Conservation (phyloP, 2,113 vertebrate species). For the Heterochromis multidens region DNA sequence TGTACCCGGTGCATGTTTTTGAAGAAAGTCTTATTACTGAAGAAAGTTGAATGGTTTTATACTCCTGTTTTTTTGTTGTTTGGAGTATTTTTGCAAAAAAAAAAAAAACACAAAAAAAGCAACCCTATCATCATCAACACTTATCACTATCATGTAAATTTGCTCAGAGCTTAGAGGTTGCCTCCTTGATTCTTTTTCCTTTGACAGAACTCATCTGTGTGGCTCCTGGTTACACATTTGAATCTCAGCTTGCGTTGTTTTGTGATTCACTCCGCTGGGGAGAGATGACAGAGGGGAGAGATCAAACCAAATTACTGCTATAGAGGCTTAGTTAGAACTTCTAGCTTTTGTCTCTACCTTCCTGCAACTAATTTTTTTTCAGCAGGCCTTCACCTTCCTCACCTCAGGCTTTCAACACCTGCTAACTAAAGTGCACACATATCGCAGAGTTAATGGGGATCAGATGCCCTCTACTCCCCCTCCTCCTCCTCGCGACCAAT, state of each 20-base stretch:
- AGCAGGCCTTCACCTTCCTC: slow-evolving; percentile 12
- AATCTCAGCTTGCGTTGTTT: not conserved
- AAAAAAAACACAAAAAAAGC: too few relatives aligned
- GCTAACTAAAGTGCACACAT: slow-evolving; percentile 1
- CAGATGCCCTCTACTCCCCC: not conserved
- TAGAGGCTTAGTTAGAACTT: not conserved
- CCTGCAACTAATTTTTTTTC: not conserved
- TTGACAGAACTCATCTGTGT: not conserved
- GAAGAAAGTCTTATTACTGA: too few relatives aligned
- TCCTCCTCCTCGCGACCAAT: not conserved
- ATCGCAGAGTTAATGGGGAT: slow-evolving; percentile 37
- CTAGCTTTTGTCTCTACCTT: not conserved
- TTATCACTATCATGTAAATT: too few relatives aligned
- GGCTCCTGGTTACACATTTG: not conserved
- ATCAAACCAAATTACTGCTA: slow-evolving; percentile 1
- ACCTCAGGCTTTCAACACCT: slow-evolving; percentile 1
- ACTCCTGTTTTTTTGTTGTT: too few relatives aligned
- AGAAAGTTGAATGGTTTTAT: too few relatives aligned
- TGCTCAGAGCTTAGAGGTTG: not conserved
- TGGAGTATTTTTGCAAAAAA: too few relatives aligned
- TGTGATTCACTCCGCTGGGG: not conserved
- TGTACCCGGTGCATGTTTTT: too few relatives aligned
- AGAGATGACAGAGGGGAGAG: not conserved
- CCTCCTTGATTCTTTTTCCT: not conserved
- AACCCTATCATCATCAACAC: not conserved